Conservation (phyloP, 2,797 vertebrate species). For the Micrastur ruficollis region DNA sequence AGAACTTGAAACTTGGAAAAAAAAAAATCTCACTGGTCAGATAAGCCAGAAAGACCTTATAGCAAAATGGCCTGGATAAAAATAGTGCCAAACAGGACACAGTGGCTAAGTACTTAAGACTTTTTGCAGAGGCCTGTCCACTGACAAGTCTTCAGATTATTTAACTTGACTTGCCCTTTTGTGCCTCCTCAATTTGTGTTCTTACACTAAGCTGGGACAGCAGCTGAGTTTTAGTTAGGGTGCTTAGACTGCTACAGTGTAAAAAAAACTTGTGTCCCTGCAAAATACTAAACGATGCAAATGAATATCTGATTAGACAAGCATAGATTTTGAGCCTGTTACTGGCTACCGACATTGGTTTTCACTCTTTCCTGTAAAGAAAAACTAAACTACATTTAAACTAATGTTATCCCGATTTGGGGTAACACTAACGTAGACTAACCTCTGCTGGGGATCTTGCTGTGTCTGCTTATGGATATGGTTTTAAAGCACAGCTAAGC, state of each 20-base stretch:
- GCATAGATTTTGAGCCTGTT: neutral
- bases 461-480: neutral
- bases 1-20: neutral
- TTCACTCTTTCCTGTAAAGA: neutral
- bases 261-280: neutral
- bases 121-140: neutral
- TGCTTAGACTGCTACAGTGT: neutral
- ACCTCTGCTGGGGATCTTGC: neutral
- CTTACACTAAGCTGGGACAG: neutral
- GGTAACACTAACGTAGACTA: neutral
- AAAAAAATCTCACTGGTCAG: neutral
- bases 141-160: neutral
- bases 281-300: neutral
- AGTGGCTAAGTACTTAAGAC: neutral
- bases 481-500: neutral
- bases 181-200: neutral
- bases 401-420: neutral
- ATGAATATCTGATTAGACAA: neutral
- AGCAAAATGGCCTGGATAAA: neutral
- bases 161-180: neutral
- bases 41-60: neutral
- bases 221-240: neutral
- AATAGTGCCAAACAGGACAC: neutral
- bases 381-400: neutral
- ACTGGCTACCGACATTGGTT: neutral